Base-by-base conservation (phyloP, 37 sponge, comb jelly and placozoan genomes). In the Agelas oroides region DNA sequence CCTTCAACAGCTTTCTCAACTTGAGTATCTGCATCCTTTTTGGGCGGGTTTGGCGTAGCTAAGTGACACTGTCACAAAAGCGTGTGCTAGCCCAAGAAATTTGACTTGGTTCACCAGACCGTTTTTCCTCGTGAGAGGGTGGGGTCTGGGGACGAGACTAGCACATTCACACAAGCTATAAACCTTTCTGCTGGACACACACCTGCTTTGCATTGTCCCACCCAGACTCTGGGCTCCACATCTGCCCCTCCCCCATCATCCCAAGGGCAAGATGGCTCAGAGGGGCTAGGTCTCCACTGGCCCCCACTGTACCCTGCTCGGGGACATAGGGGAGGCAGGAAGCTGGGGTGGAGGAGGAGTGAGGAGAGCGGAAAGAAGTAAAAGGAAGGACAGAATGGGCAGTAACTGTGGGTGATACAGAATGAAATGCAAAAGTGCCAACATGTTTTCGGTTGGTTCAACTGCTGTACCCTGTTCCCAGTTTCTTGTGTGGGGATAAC, bases 281-380 rank as follows among this genome's bases (percentile, higher is more conserved):
- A 32, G 99, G 99, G 32, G 97, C 99, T 41, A 98, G 89, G 72
- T 98, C 99, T 8, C 99, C 99, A 28, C 96, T 96, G 65, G 99
- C 99, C 35, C 99, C 99, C 28, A 92, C 94, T 30, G 95, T 96
- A 1, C 99, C 99, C 84, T 98, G 86, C 74, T 92, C 95, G 13
- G 99, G 94, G 40, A 97, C 85, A 31, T 56, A 85, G 0, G 96
- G 70, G 28, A 97, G 76, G 64, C 96, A 96, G 38, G 91, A 89
- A 21, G 86, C 96, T 96, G 71, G 2, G 58, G 34, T 25, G 53
- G 25, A 24, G 28, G 52, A 19, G 28, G 37, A 56, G 60, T 30
- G 36, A 6, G 24, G 60, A n/a, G n/a, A 61, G 65, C n/a, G 65
- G 8, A n/a, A 20, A 33, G 37, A 28, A 38, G 56, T 8, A 54